Conservation (phyloP, 2,797 vertebrate genomes). For the Apogon hyalosoma region DNA sequence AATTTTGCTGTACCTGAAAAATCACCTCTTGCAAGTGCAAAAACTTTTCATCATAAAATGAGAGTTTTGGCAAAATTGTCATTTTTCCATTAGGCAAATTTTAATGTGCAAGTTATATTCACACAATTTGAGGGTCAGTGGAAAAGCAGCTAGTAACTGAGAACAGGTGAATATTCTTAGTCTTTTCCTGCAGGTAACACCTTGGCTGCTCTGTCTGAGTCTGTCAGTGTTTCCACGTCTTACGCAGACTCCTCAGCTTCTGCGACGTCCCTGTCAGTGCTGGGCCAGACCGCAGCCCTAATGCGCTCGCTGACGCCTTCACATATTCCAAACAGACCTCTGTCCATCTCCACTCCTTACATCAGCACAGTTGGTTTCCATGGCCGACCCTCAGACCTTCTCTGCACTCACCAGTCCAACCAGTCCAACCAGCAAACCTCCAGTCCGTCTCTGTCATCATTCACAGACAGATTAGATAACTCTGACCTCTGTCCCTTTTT, state of each 20-base stretch:
- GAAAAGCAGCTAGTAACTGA: not conserved
- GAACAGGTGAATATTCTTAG: not conserved
- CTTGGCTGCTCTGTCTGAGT: slow-evolving; percentile 67
- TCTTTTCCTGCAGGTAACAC: slow-evolving; percentile 74
- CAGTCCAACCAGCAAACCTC: not conserved
- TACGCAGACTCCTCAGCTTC: slow-evolving; percentile 29
- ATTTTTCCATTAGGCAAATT: too few species aligned
- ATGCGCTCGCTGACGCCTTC: slow-evolving; percentile 77
- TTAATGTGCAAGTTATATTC: too few species aligned
- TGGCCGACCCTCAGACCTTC: slow-evolving; percentile 74
- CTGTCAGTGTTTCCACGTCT: slow-evolving; percentile 17
- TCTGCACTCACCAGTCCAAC: slow-evolving; percentile 62
- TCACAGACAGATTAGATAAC: not conserved
- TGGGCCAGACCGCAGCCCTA: slow-evolving; percentile 71
- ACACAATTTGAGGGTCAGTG: too few species aligned
- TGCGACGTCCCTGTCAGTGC: slow-evolving; percentile 55
- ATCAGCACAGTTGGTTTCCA: slow-evolving; percentile 75
- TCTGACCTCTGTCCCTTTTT: slow-evolving; percentile 69
- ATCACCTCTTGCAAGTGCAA: too few species aligned
- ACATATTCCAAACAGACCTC: slow-evolving; percentile 59
- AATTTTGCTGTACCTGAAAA: too few species aligned
- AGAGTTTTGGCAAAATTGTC: too few species aligned
- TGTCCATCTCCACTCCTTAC: slow-evolving; percentile 70
- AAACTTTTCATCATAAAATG: too few species aligned
- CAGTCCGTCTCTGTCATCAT: not conserved